Evolutionary conservation across 2,888 invertebrate genomes (phyloP).

Genomic region (Pollenia labialis): DNA sequence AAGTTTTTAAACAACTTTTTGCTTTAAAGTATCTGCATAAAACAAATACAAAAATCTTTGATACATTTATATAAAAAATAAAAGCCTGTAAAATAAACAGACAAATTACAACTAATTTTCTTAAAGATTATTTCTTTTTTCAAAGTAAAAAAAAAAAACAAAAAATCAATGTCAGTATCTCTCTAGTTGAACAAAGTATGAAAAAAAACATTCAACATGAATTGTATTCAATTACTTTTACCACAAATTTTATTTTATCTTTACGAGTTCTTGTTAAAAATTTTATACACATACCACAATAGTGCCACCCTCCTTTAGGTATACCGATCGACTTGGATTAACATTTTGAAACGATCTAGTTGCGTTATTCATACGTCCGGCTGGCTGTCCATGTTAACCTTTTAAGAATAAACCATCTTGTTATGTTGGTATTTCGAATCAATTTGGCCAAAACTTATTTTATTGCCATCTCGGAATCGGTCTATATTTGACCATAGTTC

Average conservation of each 20-base stretch:
- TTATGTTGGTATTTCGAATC: too few species aligned
- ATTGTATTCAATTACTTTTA: constrained; percentile 50
- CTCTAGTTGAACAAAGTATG: not conserved
- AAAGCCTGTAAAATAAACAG: not conserved
- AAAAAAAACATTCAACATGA: constrained; percentile 7
- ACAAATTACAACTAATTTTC: constrained; percentile 38
- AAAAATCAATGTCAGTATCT: constrained; percentile 31
- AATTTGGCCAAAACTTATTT: too few species aligned
- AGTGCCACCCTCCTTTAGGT: too few species aligned
- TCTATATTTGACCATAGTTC: too few species aligned
- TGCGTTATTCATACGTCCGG: too few species aligned
- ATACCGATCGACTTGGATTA: too few species aligned
- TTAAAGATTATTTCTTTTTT: not conserved
- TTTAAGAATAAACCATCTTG: too few species aligned
- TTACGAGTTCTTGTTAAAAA: not conserved
- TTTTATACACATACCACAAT: too few species aligned
- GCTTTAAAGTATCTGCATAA: constrained; percentile 8
- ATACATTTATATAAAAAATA: not conserved
- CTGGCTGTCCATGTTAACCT: too few species aligned
- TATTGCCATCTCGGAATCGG: too few species aligned
- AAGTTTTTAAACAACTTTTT: constrained; percentile 50
- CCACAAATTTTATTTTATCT: constrained; percentile 47
- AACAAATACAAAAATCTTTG: not conserved
- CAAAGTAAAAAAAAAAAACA: not conserved
- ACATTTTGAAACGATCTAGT: too few species aligned